A percentile compares a stretch with the other conserved stretches of the same genome.
Evolutionary conservation across 2,797 vertebrate species (phyloP).

Genomic region (Rachycentron canadum): DNA sequence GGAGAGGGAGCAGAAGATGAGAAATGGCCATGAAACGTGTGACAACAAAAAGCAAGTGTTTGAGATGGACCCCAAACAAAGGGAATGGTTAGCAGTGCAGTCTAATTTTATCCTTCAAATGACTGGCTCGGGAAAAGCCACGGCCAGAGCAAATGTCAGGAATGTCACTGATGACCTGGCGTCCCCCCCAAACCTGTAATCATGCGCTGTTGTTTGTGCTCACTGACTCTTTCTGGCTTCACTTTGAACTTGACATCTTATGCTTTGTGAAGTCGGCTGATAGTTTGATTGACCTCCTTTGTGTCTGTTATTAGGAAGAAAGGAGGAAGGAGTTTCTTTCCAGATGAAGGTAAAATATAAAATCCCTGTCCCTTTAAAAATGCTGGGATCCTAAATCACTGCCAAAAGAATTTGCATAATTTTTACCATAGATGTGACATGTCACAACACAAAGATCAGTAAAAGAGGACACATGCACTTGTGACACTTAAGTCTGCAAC

Average conservation of each 20-base stretch:
- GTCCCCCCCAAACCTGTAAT: conserved; percentile 63
- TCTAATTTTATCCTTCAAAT: conserved; percentile 75
- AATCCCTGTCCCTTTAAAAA: background rate
- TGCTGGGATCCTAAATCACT: background rate
- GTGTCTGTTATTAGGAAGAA: background rate
- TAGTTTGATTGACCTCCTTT: background rate
- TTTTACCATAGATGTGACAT: background rate
- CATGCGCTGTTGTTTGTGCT: conserved; percentile 66
- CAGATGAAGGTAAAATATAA: conserved; percentile 10
- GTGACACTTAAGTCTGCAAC: conserved; percentile 12
- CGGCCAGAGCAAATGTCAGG: conserved; percentile 59
- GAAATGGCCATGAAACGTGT: conserved; percentile 46
- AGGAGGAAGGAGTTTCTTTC: background rate
- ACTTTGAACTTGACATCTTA: conserved; percentile 53
- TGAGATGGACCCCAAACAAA: conserved; percentile 67
- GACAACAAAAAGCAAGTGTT: conserved; percentile 63
- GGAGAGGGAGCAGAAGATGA: conserved; percentile 19
- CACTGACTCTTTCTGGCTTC: conserved; percentile 7
- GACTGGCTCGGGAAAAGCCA: conserved; percentile 62
- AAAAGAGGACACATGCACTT: background rate
- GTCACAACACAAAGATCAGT: background rate
- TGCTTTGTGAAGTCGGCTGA: conserved; percentile 20
- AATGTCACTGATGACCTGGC: conserved; percentile 63
- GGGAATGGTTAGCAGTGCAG: conserved; percentile 36
- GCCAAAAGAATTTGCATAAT: background rate